Conservation (phyloP, 2,797 vertebrate species). For the Miichthys miiuy region DNA sequence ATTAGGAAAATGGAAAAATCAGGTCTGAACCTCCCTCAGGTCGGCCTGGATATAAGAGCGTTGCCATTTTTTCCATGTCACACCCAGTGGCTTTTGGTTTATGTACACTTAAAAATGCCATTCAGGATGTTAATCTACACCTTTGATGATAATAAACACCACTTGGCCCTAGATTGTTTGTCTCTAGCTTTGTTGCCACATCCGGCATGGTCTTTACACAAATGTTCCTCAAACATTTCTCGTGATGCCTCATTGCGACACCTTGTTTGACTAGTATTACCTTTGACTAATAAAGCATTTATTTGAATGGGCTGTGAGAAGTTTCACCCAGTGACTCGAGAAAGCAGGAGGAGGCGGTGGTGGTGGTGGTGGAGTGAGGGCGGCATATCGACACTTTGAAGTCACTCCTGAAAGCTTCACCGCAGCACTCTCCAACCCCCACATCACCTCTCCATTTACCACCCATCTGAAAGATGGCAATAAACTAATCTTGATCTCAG, state of each 20-base stretch:
- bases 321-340: conserved; percentile 41
- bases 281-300: conserved; percentile 59
- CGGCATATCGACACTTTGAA: conserved; percentile 63
- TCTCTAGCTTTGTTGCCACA: conserved; percentile 24
- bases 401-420: conserved; percentile 56
- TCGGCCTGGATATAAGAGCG: conserved; percentile 60
- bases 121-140: conserved; percentile 44
- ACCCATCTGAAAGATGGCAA: conserved; percentile 76
- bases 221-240: conserved; percentile 54
- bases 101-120: conserved; percentile 21
- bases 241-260: conserved; percentile 49
- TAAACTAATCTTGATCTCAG: conserved; percentile 77
- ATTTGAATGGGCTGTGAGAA: conserved; percentile 47
- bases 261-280: conserved; percentile 61
- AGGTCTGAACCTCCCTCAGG: conserved; percentile 48
- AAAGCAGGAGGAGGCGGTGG: no score
- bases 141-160: conserved; percentile 38
- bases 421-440: conserved; percentile 37
- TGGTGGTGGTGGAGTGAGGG: neutral
- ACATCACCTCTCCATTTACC: conserved; percentile 69
- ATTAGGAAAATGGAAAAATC: neutral
- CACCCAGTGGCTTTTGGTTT: conserved; percentile 14
- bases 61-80: conserved; percentile 48
- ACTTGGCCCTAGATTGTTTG: conserved; percentile 1
- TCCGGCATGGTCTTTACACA: conserved; percentile 39